phyloP scores from a whole-genome alignment of 2,113 vertebrate genomes.

The Caranx ignobilis region DNA sequence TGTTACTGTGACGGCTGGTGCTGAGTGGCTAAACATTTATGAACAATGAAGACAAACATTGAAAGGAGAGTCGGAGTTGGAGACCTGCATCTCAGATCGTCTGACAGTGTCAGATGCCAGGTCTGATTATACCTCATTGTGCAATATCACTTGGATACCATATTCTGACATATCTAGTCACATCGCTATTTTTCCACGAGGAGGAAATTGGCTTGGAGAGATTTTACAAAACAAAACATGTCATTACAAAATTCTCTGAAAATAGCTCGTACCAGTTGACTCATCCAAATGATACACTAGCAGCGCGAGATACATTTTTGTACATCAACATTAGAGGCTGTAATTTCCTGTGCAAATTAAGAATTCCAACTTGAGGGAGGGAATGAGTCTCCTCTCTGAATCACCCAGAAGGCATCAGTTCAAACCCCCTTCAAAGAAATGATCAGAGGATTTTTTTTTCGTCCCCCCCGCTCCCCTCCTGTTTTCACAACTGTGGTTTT shows the following conservation, averaged over 20 bases:
- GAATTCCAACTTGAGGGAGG: not conserved
- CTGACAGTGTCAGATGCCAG: not conserved
- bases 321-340: constrained; percentile 21
- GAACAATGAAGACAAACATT: not conserved
- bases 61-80: not conserved
- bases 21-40: not conserved
- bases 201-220: not conserved
- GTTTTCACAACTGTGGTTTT: too few relatives aligned
- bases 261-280: not conserved
- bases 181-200: not conserved
- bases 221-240: constrained; percentile 8
- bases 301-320: constrained; percentile 6
- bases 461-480: accelerated
- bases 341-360: constrained; percentile 48
- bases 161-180: not conserved
- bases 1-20: constrained; percentile 19
- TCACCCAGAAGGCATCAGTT: not conserved
- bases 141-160: not conserved
- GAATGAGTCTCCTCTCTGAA: constrained; percentile 12
- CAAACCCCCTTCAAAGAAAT: constrained; percentile 24
- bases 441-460: not conserved
- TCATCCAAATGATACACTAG: not conserved
- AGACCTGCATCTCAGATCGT: not conserved
- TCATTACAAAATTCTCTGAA: not conserved
- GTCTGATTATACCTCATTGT: not conserved